A percentile compares a stretch with the other conserved stretches of the same genome.
phyloP scores from a whole-genome alignment of 2,888 invertebrate genomes.

The Periphyllus acericola region DNA sequence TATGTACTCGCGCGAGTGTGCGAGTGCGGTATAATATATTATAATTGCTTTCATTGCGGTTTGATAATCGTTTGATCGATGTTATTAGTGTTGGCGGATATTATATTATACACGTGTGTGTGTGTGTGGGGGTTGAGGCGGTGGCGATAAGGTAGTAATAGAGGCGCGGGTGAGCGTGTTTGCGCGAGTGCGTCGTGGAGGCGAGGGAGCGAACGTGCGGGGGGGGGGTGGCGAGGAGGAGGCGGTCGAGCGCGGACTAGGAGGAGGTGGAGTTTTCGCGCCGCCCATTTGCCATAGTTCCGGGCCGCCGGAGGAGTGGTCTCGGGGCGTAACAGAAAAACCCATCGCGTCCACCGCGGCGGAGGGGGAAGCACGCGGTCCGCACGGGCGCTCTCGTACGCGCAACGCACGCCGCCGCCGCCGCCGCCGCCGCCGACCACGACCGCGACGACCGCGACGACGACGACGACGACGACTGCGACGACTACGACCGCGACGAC shows the following conservation, averaged over 20 bases:
- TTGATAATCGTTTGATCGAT: constrained; percentile 59
- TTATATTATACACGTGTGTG: too few relatives aligned
- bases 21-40: not conserved
- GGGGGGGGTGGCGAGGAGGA: not conserved
- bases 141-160: not conserved
- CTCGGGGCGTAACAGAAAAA: constrained; percentile 57
- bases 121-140: not conserved
- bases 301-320: constrained; percentile 48
- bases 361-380: not conserved
- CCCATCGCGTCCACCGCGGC: constrained; percentile 5
- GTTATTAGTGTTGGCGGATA: constrained; percentile 15
- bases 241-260: not conserved
- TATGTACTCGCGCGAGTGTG: too few relatives aligned
- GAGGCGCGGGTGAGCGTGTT: not conserved
- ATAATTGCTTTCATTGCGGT: constrained; percentile 53
- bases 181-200: not conserved
- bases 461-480: constrained; percentile 13
- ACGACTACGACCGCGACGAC: not conserved
- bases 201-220: not conserved
- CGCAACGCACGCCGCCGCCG: constrained; percentile 9
- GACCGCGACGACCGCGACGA: constrained; percentile 23
- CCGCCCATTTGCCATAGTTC: constrained; percentile 45
- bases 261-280: constrained; percentile 21
- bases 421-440: not conserved
- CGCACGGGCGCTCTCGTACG: not conserved